Evolutionary conservation across 2,113 vertebrate species (phyloP).

Genomic region (Vulpes lagopus): DNA sequence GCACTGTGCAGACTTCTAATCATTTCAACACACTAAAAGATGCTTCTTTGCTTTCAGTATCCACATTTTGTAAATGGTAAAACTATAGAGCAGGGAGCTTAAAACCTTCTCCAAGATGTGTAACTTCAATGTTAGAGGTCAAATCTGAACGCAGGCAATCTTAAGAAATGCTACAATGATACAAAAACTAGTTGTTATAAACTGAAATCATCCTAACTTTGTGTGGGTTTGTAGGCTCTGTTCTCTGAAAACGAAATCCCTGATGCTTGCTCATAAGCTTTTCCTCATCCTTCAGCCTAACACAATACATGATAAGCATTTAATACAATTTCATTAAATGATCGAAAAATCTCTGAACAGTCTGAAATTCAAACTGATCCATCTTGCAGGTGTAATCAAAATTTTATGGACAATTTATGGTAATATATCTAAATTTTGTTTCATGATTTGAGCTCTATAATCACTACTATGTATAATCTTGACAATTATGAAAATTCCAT

Average conservation of each 20-base stretch:
- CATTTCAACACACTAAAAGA: not conserved
- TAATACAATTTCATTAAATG: not conserved
- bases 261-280: not conserved
- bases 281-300: not conserved
- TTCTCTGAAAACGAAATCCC: not conserved
- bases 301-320: not conserved
- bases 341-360: not conserved
- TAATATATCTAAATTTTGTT: not conserved
- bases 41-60: not conserved
- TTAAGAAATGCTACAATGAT: not conserved
- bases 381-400: not conserved
- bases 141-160: not conserved
- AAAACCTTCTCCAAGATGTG: not conserved
- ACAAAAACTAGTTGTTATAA: not conserved
- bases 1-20: not conserved
- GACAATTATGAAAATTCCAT: constrained; percentile 29
- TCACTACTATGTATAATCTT: not conserved
- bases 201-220: not conserved
- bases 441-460: not conserved
- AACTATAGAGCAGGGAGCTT: not conserved
- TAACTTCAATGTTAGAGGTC: not conserved
- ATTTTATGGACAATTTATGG: not conserved
- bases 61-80: not conserved
- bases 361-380: not conserved
- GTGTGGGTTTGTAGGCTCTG: not conserved